A percentile compares a stretch with the other conserved stretches of the same genome.
phyloP scores from a whole-genome alignment of 1,140 invertebrate genomes.

The Megathymus violae region DNA sequence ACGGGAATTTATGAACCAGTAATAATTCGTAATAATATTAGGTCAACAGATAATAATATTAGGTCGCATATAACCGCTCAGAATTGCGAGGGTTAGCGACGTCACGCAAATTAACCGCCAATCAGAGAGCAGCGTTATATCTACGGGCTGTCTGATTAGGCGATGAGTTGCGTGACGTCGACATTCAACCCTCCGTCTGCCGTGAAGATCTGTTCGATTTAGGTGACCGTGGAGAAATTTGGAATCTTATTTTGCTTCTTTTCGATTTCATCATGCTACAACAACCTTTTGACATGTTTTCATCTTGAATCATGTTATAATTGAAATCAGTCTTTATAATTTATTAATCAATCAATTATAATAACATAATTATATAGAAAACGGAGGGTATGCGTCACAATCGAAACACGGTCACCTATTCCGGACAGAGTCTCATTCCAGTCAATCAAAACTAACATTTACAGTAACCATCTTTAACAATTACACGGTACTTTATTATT shows the following conservation, averaged over 20 bases:
- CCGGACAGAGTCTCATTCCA: not conserved
- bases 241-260: conserved; percentile 1
- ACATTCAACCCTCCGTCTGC: conserved; percentile 24
- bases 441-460: conserved; percentile 45
- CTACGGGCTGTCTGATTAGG: conserved; percentile 13
- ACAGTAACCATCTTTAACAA: conserved; percentile 61
- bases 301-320: conserved; percentile 3
- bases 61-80: conserved; percentile 23
- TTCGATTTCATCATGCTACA: no score
- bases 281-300: no score
- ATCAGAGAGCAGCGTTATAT: conserved; percentile 10
- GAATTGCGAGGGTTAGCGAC: conserved; percentile 25
- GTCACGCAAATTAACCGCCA: conserved; percentile 28
- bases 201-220: conserved; percentile 32
- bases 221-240: conserved; percentile 30
- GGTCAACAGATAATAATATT: conserved; percentile 31
- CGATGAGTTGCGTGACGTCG: conserved; percentile 13
- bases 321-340: conserved; percentile 24
- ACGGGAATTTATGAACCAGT: conserved; percentile 33
- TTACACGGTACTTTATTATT: conserved; percentile 51
- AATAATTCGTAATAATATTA: conserved; percentile 32
- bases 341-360: conserved; percentile 2
- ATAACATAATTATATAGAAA: not conserved
- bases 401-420: conserved; percentile 5
- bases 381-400: not conserved